phyloP scores from a whole-genome alignment of 23 tunicate genomes.

The Halocynthia aurantium region DNA sequence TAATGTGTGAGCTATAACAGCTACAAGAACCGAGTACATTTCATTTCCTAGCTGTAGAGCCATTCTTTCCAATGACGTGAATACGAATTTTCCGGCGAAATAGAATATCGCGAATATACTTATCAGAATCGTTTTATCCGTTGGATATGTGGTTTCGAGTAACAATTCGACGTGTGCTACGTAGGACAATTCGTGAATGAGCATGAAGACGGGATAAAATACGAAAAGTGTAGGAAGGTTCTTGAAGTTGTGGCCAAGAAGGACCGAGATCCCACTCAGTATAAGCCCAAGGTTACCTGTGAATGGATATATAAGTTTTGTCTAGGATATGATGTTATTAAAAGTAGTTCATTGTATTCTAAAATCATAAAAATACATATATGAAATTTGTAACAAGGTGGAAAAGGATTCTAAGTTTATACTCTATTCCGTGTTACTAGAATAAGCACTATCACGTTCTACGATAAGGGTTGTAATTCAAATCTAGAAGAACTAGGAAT shows the following conservation, averaged over 20 bases:
- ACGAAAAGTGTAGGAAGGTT: background rate
- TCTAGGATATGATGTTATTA: too few species aligned
- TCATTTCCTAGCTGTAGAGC: background rate
- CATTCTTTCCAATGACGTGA: conserved; percentile 2
- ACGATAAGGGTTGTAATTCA: too few species aligned
- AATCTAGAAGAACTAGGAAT: too few species aligned
- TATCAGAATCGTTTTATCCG: conserved; percentile 7
- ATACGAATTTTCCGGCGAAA: background rate
- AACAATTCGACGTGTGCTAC: conserved; percentile 8
- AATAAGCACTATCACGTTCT: too few species aligned
- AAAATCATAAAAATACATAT: too few species aligned
- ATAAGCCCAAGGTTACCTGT: too few species aligned
- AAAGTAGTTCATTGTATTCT: too few species aligned
- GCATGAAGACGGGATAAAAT: background rate
- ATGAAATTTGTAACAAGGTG: too few species aligned
- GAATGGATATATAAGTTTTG: too few species aligned
- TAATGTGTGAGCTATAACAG: background rate
- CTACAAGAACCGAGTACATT: background rate
- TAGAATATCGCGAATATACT: background rate
- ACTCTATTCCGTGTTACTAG: too few species aligned
- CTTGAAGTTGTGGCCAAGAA: background rate
- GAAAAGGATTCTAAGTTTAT: too few species aligned
- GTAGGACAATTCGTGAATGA: background rate
- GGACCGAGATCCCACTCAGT: background rate
- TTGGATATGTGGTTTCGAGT: conserved; percentile 22